Evolutionary conservation across 2,113 vertebrate genomes (phyloP).

Genomic region (Psephotus haematonotus): DNA sequence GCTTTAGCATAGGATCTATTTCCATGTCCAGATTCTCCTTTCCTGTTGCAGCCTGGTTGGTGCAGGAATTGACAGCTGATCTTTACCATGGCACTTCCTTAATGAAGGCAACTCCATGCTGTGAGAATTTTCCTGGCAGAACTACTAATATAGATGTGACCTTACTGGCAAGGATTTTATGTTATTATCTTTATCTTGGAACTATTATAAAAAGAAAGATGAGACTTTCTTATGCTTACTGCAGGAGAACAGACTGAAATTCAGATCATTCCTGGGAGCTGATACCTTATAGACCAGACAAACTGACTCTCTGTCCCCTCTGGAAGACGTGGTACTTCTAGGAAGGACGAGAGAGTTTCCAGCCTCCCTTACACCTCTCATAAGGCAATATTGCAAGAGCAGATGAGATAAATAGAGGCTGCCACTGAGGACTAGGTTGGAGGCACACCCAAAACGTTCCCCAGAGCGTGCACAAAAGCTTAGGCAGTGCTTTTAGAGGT

Average conservation of each 20-base stretch:
- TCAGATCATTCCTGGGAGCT: background rate
- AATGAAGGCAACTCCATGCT: fast-evolving
- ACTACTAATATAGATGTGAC: background rate
- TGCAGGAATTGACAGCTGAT: background rate
- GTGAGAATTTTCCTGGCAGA: background rate
- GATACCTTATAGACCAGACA: background rate
- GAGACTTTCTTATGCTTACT: background rate
- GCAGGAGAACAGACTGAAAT: background rate
- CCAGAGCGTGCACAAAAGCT: background rate
- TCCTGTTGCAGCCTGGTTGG: background rate
- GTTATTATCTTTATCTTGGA: background rate
- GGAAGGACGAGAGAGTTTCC: background rate
- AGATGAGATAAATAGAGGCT: background rate
- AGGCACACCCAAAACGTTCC: background rate
- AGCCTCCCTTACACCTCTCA: background rate
- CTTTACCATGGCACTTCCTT: background rate
- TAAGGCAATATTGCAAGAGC: background rate
- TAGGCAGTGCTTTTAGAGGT: background rate
- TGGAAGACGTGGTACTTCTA: background rate
- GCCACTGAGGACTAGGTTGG: background rate
- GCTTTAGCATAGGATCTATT: background rate
- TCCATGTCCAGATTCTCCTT: background rate
- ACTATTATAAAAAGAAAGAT: background rate
- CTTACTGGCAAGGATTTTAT: background rate
- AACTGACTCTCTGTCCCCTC: background rate